Base-by-base conservation (phyloP, 92 coral and sea anemone genomes). In the Porites cylindrica region DNA sequence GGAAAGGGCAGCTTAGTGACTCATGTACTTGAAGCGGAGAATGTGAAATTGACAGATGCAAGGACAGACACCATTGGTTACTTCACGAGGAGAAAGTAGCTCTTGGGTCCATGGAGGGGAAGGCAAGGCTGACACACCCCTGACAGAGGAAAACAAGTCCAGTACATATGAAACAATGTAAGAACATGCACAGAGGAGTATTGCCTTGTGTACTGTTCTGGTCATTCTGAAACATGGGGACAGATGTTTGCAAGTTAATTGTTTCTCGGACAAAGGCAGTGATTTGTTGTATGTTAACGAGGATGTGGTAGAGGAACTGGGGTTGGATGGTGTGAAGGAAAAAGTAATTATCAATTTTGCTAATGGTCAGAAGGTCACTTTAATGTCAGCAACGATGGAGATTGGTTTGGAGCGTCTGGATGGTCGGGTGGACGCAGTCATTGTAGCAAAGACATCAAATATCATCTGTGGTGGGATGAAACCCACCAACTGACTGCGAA, bases 331-430 rank as follows among this genome's bases (percentile, higher is more conserved):
- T 50, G 10, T 1, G 86, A 87, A 83, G 69, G 65, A 47, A 16
- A 70, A 63, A 70, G 85, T 82, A 2, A 24, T 68, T 11, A 80
- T 91, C 23, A 91, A 77, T 13, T 86, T 87, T 43, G 87, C 91
- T 2, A 91, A 91, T 79, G 86, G 51, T 58, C 74, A 61, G 61
- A 58, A 71, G 47, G 58, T 76, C 6, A n/a, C 58, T 60, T 18
- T 90, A 10, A 85, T 79, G 76, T 90, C 93, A 72, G 78, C 81
- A 23, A 79, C 82, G 9, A 76, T 89, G 51, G 52, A 82, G 79
- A 82, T 87, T 64, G 91, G 82, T 10, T 84, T 91, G 52, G 91
- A 91, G 52, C 82, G 94, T 70, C 63, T 56, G 21, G 85, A 91
- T 71, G 86, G 91, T 21, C 77, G 71, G 21, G 88, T 82, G 29